A percentile compares a stretch with the other conserved stretches of the same genome.
Evolutionary conservation across 2,797 vertebrate genomes (phyloP).

Genomic region (Tapirus indicus): DNA sequence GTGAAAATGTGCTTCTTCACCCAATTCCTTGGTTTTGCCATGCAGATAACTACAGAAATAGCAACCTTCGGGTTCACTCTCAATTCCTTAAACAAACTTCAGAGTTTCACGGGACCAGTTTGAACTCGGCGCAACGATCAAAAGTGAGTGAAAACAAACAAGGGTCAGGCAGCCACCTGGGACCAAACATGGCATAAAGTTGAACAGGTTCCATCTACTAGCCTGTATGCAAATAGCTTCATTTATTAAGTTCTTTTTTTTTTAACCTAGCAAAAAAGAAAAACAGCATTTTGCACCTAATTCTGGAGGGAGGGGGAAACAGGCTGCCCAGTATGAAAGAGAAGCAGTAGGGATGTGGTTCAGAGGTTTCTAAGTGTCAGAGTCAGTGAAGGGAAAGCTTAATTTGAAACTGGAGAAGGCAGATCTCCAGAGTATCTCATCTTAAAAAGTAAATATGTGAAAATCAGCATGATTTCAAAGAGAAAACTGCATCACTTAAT

Average conservation of each 20-base stretch:
- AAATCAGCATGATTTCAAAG: slow-evolving; percentile 75
- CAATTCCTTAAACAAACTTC: neutral
- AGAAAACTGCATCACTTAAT: slow-evolving; percentile 84
- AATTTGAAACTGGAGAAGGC: neutral
- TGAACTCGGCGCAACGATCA: neutral
- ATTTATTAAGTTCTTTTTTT: neutral
- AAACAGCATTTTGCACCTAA: neutral
- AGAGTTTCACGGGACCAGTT: neutral
- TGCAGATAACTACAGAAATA: neutral
- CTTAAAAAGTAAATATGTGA: neutral
- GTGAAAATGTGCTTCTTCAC: slow-evolving; percentile 61
- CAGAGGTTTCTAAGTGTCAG: neutral
- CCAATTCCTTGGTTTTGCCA: neutral
- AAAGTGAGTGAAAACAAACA: neutral
- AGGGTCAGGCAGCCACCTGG: no score
- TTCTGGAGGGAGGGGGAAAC: neutral
- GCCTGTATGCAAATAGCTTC: neutral
- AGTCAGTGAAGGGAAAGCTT: neutral
- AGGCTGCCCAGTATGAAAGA: neutral
- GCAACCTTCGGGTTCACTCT: neutral
- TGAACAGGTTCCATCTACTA: neutral
- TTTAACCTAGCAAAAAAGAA: neutral
- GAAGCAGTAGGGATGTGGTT: neutral
- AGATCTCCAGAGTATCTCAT: neutral
- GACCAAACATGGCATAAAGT: neutral